Base-by-base conservation (phyloP, 2,888 invertebrate species). In the Rhyacophila evoluta region DNA sequence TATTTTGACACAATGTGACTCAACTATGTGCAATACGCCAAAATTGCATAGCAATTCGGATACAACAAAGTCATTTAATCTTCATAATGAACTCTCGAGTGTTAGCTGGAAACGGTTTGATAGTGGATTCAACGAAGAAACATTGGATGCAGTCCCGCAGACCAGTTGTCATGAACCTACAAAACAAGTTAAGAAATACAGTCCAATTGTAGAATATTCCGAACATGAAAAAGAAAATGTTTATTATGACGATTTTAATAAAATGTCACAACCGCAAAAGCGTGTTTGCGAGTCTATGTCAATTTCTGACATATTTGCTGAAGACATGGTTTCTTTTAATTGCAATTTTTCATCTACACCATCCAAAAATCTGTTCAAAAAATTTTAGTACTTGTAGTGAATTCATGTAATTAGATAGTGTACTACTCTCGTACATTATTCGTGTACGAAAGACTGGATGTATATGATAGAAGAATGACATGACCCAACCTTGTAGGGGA, bases 301-400 rank as follows among this genome's bases (percentile, higher is more conserved):
- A 0, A 88, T 89, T 85, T 89, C 89, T 0, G 89, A 89, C 37
- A 86, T 88, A 70, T 89, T 89, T 68, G 85, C 86, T 0, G 89
- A 89, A 0, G 89, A 89, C 19, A 84, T 89, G 85, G 86, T 78
- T 4, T 79, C 88, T 0, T 74, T 81, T 72, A 87, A 87, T 81
- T 89, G 89, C 81, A 89, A 89, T 78, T 89, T 88, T 80, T 89
- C 89, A 1, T 89, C 89, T 1, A 89, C 89, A 15, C 89, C 89
- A 11, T 89, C 89, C 1, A 89, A 89, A 82, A 89, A 86, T 82
- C 88, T 89, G n/a, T 33, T 27, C 19, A 74, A 77, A 38, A 77
- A 70, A 27, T 28, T 41, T n/a, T n/a, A n/a, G n/a, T n/a, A n/a
- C n/a, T n/a, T n/a, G n/a, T n/a, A n/a, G n/a, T n/a, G n/a, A n/a